A percentile compares a stretch with the other conserved stretches of the same genome.
Conservation (phyloP, 2,888 invertebrate species). For the Thalpophila matura region DNA sequence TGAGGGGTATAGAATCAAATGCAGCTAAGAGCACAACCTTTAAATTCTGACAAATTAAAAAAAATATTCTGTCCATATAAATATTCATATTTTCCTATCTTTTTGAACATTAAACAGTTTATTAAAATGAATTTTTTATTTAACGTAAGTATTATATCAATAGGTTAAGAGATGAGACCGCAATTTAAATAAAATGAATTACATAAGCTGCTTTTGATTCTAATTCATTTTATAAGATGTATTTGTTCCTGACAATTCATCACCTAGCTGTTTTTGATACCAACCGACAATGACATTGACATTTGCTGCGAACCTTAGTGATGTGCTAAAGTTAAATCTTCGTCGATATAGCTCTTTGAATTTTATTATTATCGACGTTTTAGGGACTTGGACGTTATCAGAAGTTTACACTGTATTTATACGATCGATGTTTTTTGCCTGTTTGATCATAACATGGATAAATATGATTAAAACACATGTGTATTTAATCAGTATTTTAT, state of each 20-base stretch:
- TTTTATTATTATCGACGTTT: no score
- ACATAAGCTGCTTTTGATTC: conserved; percentile 22
- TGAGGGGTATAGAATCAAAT: no score
- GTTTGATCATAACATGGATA: no score
- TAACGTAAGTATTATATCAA: conserved; percentile 3
- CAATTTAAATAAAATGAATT: conserved; percentile 12
- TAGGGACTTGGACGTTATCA: no score
- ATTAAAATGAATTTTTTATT: conserved; percentile 6
- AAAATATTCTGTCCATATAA: not conserved
- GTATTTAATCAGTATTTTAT: no score
- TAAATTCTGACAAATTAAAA: conserved; percentile 1
- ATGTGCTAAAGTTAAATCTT: no score
- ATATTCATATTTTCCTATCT: conserved; percentile 5
- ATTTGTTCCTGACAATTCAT: conserved; percentile 23
- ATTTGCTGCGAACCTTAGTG: no score
- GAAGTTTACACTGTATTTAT: no score
- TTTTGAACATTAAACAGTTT: conserved; percentile 20
- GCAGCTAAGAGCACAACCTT: conserved; percentile 2
- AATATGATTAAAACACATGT: no score
- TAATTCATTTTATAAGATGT: conserved; percentile 17
- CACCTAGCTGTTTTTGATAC: conserved; percentile 18
- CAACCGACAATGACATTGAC: no score
- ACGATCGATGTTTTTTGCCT: no score
- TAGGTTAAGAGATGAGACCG: conserved; percentile 11
- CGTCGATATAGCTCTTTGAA: no score